Evolutionary conservation across 2,888 invertebrate species (phyloP).

Genomic region (Gibbula magus): DNA sequence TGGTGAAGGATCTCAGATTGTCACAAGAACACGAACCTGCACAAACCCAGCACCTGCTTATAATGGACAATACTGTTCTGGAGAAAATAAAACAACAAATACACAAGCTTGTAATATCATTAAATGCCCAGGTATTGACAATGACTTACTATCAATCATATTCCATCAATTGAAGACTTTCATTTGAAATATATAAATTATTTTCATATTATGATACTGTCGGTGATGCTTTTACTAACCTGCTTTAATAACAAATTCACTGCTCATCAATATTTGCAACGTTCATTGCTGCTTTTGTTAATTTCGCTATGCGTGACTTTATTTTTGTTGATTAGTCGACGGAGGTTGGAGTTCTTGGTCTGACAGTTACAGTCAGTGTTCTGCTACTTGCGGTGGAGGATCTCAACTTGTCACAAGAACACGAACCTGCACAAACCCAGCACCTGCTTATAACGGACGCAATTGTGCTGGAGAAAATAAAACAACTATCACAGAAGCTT

Average conservation of each 20-base stretch:
- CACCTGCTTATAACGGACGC: not conserved
- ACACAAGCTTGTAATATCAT: not conserved
- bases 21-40: conserved; percentile 15
- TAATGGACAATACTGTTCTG: not conserved
- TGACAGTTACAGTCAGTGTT: conserved; percentile 2
- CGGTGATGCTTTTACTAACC: too few relatives aligned
- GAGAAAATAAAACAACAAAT: not conserved
- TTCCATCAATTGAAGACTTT: too few relatives aligned
- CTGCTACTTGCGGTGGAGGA: not conserved
- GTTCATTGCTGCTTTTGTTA: too few relatives aligned
- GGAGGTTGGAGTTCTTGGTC: not conserved
- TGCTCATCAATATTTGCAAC: too few relatives aligned
- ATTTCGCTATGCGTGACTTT: too few relatives aligned
- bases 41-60: conserved; percentile 18
- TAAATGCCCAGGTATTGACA: not conserved
- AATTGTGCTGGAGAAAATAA: not conserved
- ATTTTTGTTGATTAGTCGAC: not conserved
- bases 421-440: conserved; percentile 21
- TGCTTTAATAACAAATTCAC: too few relatives aligned
- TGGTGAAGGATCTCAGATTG: conserved; percentile 10
- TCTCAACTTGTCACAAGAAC: not conserved
- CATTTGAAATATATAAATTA: too few relatives aligned
- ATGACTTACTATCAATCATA: too few relatives aligned
- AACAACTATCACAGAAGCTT: not conserved
- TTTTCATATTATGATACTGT: too few relatives aligned